Conservation (phyloP, 2,888 invertebrate genomes). For the Thysanoteuthis rhombus region DNA sequence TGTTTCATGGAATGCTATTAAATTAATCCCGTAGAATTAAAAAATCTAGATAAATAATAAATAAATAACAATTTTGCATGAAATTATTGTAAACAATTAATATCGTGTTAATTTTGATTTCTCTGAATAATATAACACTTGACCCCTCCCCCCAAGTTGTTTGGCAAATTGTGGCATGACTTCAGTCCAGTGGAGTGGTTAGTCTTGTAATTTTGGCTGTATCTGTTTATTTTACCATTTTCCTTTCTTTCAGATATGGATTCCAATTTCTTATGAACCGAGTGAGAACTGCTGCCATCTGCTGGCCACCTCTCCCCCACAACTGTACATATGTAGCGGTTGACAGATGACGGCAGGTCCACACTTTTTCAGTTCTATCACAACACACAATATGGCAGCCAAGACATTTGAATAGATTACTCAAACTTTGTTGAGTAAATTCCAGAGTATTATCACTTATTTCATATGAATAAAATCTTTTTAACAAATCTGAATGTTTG, state of each 20-base stretch:
- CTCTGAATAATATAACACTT: background rate
- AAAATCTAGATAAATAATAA: background rate
- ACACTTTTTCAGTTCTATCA: background rate
- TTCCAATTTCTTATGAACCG: slow-evolving; percentile 27
- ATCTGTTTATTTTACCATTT: background rate
- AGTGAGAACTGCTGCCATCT: slow-evolving; percentile 16
- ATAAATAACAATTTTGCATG: background rate
- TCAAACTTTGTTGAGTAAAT: background rate
- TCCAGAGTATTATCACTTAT: background rate
- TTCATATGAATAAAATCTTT: background rate
- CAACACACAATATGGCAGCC: slow-evolving; percentile 12
- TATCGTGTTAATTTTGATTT: background rate
- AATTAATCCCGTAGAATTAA: background rate
- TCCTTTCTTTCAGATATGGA: slow-evolving; percentile 27
- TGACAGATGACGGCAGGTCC: background rate
- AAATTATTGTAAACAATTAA: background rate
- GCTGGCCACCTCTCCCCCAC: background rate
- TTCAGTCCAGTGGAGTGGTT: background rate
- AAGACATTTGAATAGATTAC: background rate
- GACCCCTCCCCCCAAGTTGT: background rate
- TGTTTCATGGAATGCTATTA: background rate
- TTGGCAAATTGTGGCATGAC: slow-evolving; percentile 12
- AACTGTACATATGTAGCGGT: slow-evolving; percentile 12
- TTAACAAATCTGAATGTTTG: background rate
- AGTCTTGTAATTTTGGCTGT: background rate